Conservation (phyloP, 37 sponge, comb jelly and placozoan species). For the Spongilla lacustris region DNA sequence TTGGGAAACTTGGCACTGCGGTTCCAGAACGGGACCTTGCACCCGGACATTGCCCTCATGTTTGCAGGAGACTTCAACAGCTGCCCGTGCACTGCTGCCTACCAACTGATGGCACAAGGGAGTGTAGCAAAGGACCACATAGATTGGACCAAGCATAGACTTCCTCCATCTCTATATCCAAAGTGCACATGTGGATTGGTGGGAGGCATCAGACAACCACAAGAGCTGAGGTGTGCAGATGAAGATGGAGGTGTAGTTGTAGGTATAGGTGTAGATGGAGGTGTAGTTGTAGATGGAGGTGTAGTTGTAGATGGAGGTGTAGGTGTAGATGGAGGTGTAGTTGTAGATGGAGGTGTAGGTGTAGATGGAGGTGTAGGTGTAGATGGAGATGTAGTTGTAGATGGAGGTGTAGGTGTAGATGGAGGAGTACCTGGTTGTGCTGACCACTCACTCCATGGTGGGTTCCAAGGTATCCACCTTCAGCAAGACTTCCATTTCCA, state of each 20-base stretch:
- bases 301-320: too few species aligned
- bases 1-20: slow-evolving; percentile 24
- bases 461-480: not conserved
- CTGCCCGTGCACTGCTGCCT: slow-evolving; percentile 80
- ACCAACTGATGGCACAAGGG: slow-evolving; percentile 61
- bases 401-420: not conserved
- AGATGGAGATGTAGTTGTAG: too few species aligned
- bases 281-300: too few species aligned
- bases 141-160: slow-evolving; percentile 62
- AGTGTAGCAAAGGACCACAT: slow-evolving; percentile 23
- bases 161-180: slow-evolving; percentile 5
- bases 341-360: not conserved
- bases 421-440: not conserved
- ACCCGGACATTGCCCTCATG: slow-evolving; percentile 21
- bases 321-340: not conserved
- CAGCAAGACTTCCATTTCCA: slow-evolving; percentile 48
- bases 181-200: slow-evolving; percentile 26
- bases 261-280: not conserved
- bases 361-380: too few species aligned
- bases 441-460: not conserved
- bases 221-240: not conserved
- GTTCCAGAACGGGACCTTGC: not conserved
- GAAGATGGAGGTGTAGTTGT: not conserved
- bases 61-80: too few species aligned
- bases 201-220: not conserved